Percentiles rank a stretch among this genome's conserved stretches.
Conservation (phyloP, 2,113 vertebrate genomes). For the Thymallus thymallus region DNA sequence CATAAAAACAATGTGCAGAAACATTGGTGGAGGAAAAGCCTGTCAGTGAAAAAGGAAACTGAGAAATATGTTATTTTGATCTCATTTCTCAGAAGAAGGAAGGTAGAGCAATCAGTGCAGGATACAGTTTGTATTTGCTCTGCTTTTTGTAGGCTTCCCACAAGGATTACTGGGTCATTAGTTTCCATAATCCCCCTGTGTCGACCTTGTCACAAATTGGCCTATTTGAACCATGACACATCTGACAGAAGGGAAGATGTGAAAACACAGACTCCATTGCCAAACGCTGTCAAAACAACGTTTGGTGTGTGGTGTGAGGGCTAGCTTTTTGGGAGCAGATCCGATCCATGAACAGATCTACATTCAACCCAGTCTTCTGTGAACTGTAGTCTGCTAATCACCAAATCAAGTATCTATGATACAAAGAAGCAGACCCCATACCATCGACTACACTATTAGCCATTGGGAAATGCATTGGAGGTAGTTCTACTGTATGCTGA, state of each 20-base stretch:
- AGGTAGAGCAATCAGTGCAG: background rate
- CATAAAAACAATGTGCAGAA: too few species aligned
- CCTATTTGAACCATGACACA: background rate
- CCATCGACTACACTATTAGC: too few species aligned
- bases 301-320: background rate
- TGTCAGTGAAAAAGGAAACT: too few species aligned
- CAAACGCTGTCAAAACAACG: background rate
- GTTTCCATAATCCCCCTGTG: background rate
- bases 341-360: too few species aligned
- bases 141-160: background rate
- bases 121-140: background rate
- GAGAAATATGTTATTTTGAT: background rate
- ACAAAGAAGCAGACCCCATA: background rate
- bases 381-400: background rate
- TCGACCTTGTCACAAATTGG: background rate
- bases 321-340: background rate
- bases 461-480: too few species aligned
- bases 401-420: background rate
- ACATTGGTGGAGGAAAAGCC: too few species aligned
- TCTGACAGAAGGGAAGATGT: slow-evolving; percentile 1
- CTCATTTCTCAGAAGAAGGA: background rate
- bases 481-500: too few species aligned
- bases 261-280: background rate
- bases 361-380: too few species aligned
- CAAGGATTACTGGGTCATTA: slow-evolving; percentile 6